phyloP scores from a whole-genome alignment of 30 jellyfish, hydroid and myxozoan species.

The Hydractinia echinata region DNA sequence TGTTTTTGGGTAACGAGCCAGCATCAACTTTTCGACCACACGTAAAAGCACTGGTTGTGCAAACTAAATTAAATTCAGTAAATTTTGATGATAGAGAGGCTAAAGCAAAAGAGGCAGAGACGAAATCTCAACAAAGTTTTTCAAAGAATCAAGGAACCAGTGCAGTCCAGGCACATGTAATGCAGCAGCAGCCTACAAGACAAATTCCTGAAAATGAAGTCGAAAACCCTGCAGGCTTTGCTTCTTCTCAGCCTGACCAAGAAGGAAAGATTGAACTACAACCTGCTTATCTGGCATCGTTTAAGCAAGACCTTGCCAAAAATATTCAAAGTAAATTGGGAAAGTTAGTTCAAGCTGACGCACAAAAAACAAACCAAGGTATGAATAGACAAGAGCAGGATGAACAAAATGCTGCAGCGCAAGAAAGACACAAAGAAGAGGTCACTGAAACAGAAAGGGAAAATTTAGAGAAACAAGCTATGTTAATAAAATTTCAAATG shows the following conservation, averaged over 20 bases:
- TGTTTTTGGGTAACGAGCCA: not conserved
- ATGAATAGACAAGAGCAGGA: no score
- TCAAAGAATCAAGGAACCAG: not conserved
- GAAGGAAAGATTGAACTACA: not conserved
- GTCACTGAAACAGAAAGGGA: no score
- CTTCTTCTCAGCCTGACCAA: not conserved
- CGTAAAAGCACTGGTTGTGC: not conserved
- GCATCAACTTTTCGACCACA: not conserved
- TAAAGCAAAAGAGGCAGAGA: not conserved
- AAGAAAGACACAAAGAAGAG: no score
- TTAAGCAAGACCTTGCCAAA: not conserved
- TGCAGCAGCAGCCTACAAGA: not conserved
- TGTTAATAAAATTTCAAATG: not conserved
- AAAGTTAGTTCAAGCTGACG: not conserved
- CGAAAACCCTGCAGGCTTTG: conserved; percentile 3
- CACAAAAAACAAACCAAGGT: not conserved
- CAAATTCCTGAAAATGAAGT: not conserved
- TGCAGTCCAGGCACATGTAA: not conserved
- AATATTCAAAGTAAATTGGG: not conserved
- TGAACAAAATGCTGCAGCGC: no score
- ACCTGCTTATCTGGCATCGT: not conserved
- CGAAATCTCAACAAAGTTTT: not conserved
- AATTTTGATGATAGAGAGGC: not conserved
- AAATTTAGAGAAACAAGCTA: not conserved
- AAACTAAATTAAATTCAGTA: not conserved